Percentiles rank a stretch among this genome's conserved stretches.
Evolutionary conservation across 1,140 invertebrate genomes (phyloP).

Genomic region (Penaeus japonicus): DNA sequence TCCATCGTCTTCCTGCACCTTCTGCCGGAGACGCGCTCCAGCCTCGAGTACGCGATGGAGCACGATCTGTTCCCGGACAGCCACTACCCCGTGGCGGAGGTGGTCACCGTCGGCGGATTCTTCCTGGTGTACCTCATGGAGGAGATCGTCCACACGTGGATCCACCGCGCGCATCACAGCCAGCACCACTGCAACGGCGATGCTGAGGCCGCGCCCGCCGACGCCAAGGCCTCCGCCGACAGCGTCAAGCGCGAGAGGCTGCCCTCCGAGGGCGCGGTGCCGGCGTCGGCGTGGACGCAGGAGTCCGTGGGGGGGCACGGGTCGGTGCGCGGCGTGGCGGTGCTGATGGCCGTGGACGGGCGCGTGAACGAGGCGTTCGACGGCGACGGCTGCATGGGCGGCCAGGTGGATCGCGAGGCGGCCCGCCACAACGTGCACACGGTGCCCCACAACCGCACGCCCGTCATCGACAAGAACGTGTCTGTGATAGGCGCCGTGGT

Average conservation of each 20-base stretch:
- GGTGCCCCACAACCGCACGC: neutral
- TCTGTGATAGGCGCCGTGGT: constrained; percentile 61
- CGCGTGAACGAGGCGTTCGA: too few relatives aligned
- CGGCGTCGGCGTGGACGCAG: neutral
- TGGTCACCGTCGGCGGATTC: constrained; percentile 64
- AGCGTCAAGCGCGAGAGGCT: too few relatives aligned
- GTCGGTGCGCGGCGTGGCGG: neutral
- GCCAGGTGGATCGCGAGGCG: neutral
- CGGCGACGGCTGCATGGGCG: too few relatives aligned
- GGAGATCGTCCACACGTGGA: constrained; percentile 62
- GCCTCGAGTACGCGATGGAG: constrained; percentile 9
- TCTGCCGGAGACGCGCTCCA: constrained; percentile 75
- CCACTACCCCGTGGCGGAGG: constrained; percentile 63
- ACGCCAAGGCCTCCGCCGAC: too few relatives aligned
- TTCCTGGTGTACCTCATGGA: constrained; percentile 65
- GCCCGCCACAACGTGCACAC: neutral
- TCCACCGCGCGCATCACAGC: constrained; percentile 18
- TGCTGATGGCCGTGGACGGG: too few relatives aligned
- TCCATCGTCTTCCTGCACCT: constrained; percentile 83
- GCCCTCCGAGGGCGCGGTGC: neutral
- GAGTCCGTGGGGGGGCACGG: neutral
- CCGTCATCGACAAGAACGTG: neutral
- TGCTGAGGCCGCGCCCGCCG: neutral
- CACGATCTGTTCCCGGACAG: neutral
- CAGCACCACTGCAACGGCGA: neutral